Conservation (phyloP, 2,888 invertebrate species). For the Diarsia dahlii region DNA sequence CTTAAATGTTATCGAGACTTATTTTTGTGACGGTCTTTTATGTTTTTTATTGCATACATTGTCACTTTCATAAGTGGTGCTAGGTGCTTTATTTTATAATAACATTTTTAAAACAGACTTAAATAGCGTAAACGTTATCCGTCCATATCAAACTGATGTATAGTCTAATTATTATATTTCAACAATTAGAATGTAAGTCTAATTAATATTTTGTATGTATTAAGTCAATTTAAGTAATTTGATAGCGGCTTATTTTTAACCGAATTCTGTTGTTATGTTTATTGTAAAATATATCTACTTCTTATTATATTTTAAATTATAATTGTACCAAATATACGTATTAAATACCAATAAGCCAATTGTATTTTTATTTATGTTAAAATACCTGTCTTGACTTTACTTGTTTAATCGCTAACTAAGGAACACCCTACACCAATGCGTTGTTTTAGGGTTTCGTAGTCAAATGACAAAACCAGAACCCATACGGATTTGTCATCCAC, state of each 20-base stretch:
- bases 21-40: constrained; percentile 8
- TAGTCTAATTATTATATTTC: not conserved
- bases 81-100: constrained; percentile 27
- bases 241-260: not conserved
- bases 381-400: not conserved
- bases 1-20: constrained; percentile 3
- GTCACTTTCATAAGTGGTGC: constrained; percentile 12
- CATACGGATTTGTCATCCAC: not conserved
- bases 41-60: not conserved
- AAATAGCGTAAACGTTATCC: constrained; percentile 5
- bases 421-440: not conserved
- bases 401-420: not conserved
- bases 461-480: not conserved
- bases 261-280: not conserved
- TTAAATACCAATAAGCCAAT: constrained; percentile 5
- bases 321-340: constrained; percentile 55
- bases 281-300: constrained; percentile 14
- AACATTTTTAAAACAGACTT: not conserved
- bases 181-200: not conserved
- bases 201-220: not conserved
- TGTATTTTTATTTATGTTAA: not conserved
- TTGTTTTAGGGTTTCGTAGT: not conserved
- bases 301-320: constrained; percentile 23
- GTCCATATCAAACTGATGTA: constrained; percentile 21
- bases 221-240: not conserved